Conservation (phyloP, 2,797 vertebrate genomes). For the Pipistrellus nathusii region DNA sequence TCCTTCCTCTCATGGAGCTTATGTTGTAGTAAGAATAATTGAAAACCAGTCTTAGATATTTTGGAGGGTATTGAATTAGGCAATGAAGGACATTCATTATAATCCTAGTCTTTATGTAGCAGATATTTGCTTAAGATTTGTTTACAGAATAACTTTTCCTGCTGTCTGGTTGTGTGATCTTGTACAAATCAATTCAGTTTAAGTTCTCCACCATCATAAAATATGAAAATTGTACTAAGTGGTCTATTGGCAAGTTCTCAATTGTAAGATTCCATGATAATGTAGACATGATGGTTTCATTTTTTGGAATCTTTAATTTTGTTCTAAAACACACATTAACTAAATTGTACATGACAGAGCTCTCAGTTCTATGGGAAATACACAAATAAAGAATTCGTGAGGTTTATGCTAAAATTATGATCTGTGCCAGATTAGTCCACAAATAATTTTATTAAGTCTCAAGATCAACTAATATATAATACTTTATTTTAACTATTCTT, state of each 20-base stretch:
- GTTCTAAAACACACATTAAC: neutral
- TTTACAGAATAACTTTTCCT: constrained; percentile 20
- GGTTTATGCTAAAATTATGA: constrained; percentile 15
- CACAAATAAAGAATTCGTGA: neutral
- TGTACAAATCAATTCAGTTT: constrained; percentile 36
- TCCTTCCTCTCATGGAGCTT: neutral
- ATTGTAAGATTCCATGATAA: constrained; percentile 20
- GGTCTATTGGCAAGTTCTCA: constrained; percentile 20
- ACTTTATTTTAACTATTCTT: constrained; percentile 25
- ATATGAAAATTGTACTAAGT: neutral
- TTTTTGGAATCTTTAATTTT: constrained; percentile 56
- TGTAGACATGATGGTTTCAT: neutral
- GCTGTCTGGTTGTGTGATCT: constrained; percentile 31
- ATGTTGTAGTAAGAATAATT: neutral
- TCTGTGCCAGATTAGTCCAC: neutral
- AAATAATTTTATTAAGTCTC: neutral
- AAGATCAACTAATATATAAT: neutral
- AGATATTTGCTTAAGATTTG: neutral
- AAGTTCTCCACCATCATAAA: neutral
- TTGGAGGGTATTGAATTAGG: neutral
- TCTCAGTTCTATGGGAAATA: neutral
- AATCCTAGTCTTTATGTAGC: neutral
- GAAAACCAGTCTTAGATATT: neutral
- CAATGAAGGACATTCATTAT: neutral
- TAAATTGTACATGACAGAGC: neutral